Evolutionary conservation across 2,797 vertebrate species (phyloP).

Genomic region (Chaenodraco wilsoni): DNA sequence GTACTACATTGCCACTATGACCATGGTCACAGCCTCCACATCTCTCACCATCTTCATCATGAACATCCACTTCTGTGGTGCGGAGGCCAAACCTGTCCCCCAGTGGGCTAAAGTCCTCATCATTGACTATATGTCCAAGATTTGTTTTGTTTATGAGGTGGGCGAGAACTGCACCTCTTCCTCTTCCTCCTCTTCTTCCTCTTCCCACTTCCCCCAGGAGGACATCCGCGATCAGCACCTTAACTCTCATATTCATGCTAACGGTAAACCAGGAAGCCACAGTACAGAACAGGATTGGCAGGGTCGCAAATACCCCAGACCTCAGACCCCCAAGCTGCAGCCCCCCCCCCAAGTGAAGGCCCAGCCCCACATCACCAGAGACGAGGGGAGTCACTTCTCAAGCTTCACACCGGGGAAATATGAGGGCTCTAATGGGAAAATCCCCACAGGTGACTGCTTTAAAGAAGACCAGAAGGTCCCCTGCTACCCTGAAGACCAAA

Average conservation of each 20-base stretch:
- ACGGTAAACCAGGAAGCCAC: slow-evolving; percentile 62
- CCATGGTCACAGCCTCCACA: slow-evolving; percentile 96
- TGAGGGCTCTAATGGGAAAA: slow-evolving; percentile 68
- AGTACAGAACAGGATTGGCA: slow-evolving; percentile 36
- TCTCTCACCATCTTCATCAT: slow-evolving; percentile 97
- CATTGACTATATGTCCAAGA: slow-evolving; percentile 96
- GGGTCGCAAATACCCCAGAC: slow-evolving; percentile 50
- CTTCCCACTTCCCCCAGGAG: slow-evolving; percentile 55
- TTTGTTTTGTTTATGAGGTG: slow-evolving; percentile 95
- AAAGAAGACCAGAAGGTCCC: slow-evolving; percentile 66
- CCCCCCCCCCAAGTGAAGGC: slow-evolving; percentile 62
- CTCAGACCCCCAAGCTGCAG: slow-evolving; percentile 68
- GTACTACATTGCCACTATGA: slow-evolving; percentile 97
- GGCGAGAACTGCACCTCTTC: slow-evolving; percentile 91
- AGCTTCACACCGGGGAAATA: slow-evolving; percentile 61
- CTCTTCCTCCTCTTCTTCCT: slow-evolving; percentile 65
- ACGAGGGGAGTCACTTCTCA: slow-evolving; percentile 61
- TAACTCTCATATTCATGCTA: slow-evolving; percentile 53
- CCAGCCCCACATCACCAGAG: slow-evolving; percentile 75
- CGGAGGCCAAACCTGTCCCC: slow-evolving; percentile 94
- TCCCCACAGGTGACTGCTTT: slow-evolving; percentile 70
- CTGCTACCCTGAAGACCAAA: slow-evolving; percentile 53
- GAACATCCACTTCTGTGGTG: slow-evolving; percentile 97
- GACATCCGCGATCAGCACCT: slow-evolving; percentile 43
- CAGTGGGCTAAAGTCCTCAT: slow-evolving; percentile 95